A percentile compares a stretch with the other conserved stretches of the same genome.
These are phyloP conservation scores for Gadus macrocephalus DNA, from an alignment of 2,113 vertebrate species.

Conservation along the genomic window DNA sequence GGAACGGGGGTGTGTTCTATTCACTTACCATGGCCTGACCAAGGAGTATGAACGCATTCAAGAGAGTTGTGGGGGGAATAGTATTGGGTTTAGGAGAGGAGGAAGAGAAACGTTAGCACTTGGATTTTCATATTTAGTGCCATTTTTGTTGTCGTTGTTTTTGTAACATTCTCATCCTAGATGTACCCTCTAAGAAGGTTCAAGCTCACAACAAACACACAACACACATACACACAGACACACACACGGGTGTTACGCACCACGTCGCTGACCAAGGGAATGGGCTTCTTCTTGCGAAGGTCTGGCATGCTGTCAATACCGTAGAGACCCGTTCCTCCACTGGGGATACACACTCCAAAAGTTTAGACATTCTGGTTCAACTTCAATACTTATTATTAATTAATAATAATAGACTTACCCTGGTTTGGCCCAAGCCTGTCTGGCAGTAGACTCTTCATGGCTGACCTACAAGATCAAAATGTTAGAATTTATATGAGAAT, in stretches of 20 bases:
- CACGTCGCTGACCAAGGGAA: conserved; percentile 96
- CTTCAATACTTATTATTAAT: not conserved
- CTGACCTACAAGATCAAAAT: conserved; percentile 41
- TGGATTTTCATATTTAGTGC: conserved; percentile 35
- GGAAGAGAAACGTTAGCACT: conserved; percentile 64
- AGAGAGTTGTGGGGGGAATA: conserved; percentile 79
- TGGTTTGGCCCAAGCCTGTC: conserved; percentile 86
- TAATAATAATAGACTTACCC: conserved; percentile 74
- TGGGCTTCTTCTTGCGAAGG: conserved; percentile 91
- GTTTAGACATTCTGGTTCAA: not conserved
- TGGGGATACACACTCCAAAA: conserved; percentile 36
- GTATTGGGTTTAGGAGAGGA: conserved; percentile 69
- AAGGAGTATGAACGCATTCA: conserved; percentile 81
- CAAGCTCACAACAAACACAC: conserved; percentile 22
- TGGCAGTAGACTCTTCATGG: conserved; percentile 69
- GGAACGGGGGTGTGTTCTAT: conserved; percentile 46
- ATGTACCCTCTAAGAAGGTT: conserved; percentile 17
- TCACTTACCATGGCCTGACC: conserved; percentile 93
- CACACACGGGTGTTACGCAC: conserved; percentile 71
- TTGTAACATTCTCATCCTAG: conserved; percentile 41
- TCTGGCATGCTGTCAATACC: conserved; percentile 99
- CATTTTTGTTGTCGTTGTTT: conserved; percentile 38
- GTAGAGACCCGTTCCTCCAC: conserved; percentile 87
- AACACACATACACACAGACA: conserved; percentile 14
- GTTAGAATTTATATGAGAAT: not conserved